Conservation (phyloP, 2,113 vertebrate genomes). For the Chrysemys picta region DNA sequence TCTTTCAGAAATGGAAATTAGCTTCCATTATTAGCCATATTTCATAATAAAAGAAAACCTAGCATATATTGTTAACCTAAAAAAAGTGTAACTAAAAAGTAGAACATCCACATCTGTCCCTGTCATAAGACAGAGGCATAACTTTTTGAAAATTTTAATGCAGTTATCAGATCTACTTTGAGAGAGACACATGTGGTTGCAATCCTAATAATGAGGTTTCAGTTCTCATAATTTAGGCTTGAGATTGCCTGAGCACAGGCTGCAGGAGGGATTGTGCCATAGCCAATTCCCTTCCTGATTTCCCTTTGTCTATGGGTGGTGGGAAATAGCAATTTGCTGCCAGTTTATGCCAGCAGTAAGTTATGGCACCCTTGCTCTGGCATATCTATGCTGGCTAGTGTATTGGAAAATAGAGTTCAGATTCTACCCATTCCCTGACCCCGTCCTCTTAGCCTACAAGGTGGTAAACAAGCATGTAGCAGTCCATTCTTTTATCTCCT, state of each 20-base stretch:
- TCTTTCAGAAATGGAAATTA: neutral
- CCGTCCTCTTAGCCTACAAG: no score
- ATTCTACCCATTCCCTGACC: neutral
- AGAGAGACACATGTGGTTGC: neutral
- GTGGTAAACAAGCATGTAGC: neutral
- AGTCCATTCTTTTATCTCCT: neutral
- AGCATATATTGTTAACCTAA: neutral
- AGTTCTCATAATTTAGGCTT: neutral
- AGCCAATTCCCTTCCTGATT: neutral
- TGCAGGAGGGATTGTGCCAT: neutral
- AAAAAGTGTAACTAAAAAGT: neutral
- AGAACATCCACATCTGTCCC: neutral
- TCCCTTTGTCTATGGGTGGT: neutral
- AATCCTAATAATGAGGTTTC: neutral
- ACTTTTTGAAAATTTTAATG: neutral
- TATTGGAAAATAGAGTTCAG: neutral
- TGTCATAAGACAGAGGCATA: neutral
- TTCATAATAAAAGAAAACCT: neutral
- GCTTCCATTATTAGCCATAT: neutral
- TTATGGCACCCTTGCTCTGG: no score
- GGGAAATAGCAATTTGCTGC: neutral
- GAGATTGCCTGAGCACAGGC: neutral
- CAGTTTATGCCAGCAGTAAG: neutral
- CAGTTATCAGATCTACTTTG: neutral
- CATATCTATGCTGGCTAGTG: neutral